phyloP scores from a whole-genome alignment of 2,888 invertebrate genomes.

The Nemapogon koenigi region DNA sequence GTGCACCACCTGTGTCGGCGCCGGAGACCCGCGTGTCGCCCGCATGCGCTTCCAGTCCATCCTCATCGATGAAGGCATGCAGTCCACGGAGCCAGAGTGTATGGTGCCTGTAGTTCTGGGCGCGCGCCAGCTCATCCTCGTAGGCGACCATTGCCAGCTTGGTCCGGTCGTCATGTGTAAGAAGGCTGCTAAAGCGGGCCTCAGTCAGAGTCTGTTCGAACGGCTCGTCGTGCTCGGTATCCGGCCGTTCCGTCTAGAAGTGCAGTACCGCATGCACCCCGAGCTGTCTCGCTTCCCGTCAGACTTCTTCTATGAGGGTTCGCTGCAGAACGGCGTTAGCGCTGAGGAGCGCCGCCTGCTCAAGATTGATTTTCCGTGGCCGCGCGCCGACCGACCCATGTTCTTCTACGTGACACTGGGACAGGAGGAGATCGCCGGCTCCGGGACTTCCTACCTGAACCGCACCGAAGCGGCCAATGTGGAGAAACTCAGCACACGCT shows the following conservation, averaged over 20 bases:
- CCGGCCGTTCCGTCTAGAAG: slow-evolving; percentile 94
- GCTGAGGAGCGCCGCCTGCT: slow-evolving; percentile 90
- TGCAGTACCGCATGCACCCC: slow-evolving; percentile 99
- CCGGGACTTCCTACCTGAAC: slow-evolving; percentile 98
- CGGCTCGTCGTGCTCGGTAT: slow-evolving; percentile 96
- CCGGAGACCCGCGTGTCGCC: slow-evolving; percentile 94
- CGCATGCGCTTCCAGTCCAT: slow-evolving; percentile 95
- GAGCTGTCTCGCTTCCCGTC: slow-evolving; percentile 97
- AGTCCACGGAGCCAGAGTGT: slow-evolving; percentile 96
- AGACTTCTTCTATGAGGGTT: slow-evolving; percentile 99
- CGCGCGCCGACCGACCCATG: slow-evolving; percentile 95
- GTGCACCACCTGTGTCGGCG: slow-evolving; percentile 98
- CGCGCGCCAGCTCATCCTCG: slow-evolving; percentile 94
- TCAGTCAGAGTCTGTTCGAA: slow-evolving; percentile 97
- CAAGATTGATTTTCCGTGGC: slow-evolving; percentile 98
- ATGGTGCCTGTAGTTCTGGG: slow-evolving; percentile 99
- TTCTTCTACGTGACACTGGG: slow-evolving; percentile 99
- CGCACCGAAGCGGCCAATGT: slow-evolving; percentile 98
- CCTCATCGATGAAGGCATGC: slow-evolving; percentile 96
- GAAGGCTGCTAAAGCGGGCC: slow-evolving; percentile 95
- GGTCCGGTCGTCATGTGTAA: slow-evolving; percentile 99
- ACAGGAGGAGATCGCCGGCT: slow-evolving; percentile 98
- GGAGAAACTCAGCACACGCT: slow-evolving; percentile 95
- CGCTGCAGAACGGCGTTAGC: slow-evolving; percentile 98
- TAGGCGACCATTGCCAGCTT: slow-evolving; percentile 98